These are phyloP conservation scores for Alentia gelatinosa DNA, from an alignment of 2,888 invertebrate genomes.

Conservation along the genomic window DNA sequence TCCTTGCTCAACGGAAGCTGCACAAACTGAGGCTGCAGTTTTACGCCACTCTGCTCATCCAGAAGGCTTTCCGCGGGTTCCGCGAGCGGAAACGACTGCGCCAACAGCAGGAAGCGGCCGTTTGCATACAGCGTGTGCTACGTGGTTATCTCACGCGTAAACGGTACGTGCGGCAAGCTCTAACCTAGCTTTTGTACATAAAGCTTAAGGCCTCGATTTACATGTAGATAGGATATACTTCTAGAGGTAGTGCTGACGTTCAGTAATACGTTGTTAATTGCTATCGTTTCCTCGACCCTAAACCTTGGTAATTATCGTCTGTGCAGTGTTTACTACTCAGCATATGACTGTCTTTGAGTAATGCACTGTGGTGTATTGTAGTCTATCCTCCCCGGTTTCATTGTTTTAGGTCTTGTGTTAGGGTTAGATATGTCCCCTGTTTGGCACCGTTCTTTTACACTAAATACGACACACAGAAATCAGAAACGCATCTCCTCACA, in stretches of 20 bases:
- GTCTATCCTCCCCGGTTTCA: too few species aligned
- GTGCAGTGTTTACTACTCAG: too few species aligned
- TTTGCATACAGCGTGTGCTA: slow-evolving; percentile 86
- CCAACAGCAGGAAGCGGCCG: slow-evolving; percentile 83
- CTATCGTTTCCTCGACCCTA: too few species aligned
- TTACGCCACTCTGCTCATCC: slow-evolving; percentile 85
- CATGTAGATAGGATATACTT: background rate
- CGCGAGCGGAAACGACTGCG: slow-evolving; percentile 86
- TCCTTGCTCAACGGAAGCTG: slow-evolving; percentile 68
- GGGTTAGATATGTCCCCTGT: too few species aligned
- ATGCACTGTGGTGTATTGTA: too few species aligned
- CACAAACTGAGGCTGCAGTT: slow-evolving; percentile 75
- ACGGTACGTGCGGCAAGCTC: slow-evolving; percentile 6
- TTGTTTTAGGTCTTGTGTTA: too few species aligned
- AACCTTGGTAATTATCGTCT: too few species aligned
- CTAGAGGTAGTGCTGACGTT: background rate
- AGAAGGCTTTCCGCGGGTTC: slow-evolving; percentile 89
- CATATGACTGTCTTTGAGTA: too few species aligned
- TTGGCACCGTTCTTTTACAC: too few species aligned
- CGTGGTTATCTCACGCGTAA: slow-evolving; percentile 85
- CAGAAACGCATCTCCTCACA: too few species aligned
- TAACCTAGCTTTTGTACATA: background rate
- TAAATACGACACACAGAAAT: too few species aligned
- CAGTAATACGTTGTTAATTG: too few species aligned
- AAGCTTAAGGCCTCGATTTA: background rate